Evolutionary conservation across 2,797 vertebrate genomes (phyloP), one percentile per base, ranked within the genome.

Genomic region (Sebastes oblongus): DNA sequence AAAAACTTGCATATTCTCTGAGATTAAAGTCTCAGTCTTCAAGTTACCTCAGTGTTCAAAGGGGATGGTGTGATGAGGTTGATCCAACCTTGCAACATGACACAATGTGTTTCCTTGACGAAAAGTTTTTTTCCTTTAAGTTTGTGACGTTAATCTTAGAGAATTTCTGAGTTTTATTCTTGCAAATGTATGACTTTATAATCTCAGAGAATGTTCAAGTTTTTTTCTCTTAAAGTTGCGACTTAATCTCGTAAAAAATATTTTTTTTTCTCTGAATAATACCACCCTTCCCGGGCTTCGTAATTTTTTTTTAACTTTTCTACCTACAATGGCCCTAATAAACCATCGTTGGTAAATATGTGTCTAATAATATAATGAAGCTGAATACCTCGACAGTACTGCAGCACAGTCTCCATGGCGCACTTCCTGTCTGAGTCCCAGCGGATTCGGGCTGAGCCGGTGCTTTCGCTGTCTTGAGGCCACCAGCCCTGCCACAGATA

Each of bases 401-500:
- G 97, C 30, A 99, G 95, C 77, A 98, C 98, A 0, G 98, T 98
- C 92, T 99, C 97, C 98, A 99, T 98, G 78, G 97, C 97, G 0
- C 96, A 96, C 92, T 98, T 98, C 67, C 97, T 94, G 93, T 98
- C 98, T 0, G 96, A 93, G 76, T 98, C 97, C 98, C 98, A 99
- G 89, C 97, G 97, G 72, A 98, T 97, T n/a, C 93, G 95, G 61
- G 98, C 97, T 0, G 97, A 98, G 55, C 98, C 98, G 0, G 97
- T 93, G 12, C 96, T 97, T 90, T 97, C 96, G 20, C 96, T 96
- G 91, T 98, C 97, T 8, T 95, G 94, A 59, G 97, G 97, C 97
- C 97, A 98, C 97, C 98, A 99, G 86, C 98, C 98, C 91, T 99
- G 97, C 98, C 98, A 99, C 85, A 99, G 95, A 92, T 98, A 99